Base-by-base conservation (phyloP, 2,888 invertebrate genomes). In the Tholera decimalis region DNA sequence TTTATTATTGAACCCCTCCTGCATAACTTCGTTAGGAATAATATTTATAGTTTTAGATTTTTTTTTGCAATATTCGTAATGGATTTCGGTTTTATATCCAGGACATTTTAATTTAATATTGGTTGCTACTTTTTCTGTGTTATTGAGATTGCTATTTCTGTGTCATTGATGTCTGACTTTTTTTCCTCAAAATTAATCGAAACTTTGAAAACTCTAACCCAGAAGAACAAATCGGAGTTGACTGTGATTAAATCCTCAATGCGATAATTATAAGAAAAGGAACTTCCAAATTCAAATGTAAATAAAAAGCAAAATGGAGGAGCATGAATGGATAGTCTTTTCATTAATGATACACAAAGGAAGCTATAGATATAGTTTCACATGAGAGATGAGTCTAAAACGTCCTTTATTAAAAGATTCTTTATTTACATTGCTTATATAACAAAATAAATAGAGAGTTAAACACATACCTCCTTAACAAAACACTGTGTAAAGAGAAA, bases 341-440 rank as follows among this genome's bases (percentile, higher is more conserved):
- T 84, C 86, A 89, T 90, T 85, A 80, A 88, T 85, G 85, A 88
- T 87, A 85, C 85, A 88, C 84, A 85, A 84, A 85, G 82, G 63
- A 71, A 57, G 73, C 71, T 84, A 86, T 86, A 86, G 86, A 85
- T 85, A n/a, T n/a, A n/a, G n/a, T n/a, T n/a, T n/a, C n/a, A n/a
- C n/a, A n/a, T n/a, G n/a, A n/a, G n/a, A n/a, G n/a, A n/a, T n/a
- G n/a, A n/a, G n/a, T n/a, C n/a, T n/a, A n/a, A n/a, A n/a, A n/a
- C n/a, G n/a, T n/a, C n/a, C n/a, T n/a, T n/a, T n/a, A n/a, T n/a
- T n/a, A n/a, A n/a, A n/a, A n/a, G n/a, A n/a, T n/a, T n/a, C n/a
- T n/a, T n/a, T n/a, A n/a, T n/a, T n/a, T n/a, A n/a, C n/a, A n/a
- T n/a, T n/a, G n/a, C n/a, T n/a, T n/a, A n/a, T n/a, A n/a, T n/a